Base-by-base conservation (phyloP, 2,113 vertebrate genomes). In the Capreolus pygargus region DNA sequence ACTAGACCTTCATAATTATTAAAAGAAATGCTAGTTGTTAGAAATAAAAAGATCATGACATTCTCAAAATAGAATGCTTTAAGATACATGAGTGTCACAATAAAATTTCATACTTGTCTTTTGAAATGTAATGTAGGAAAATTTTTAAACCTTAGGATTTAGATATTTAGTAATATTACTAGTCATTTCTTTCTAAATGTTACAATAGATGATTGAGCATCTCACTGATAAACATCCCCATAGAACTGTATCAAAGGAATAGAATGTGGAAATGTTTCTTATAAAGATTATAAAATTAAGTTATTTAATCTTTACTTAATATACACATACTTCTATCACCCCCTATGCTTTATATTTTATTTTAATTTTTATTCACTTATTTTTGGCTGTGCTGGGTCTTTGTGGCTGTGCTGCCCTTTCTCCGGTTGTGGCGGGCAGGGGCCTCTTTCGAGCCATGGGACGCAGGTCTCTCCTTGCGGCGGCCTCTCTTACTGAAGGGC, bases 31-130 rank as follows among this genome's bases (percentile, higher is more conserved):
- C 33, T 6, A 3, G 8, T 64, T 82, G 55, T 94, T 92, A 89
- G 47, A 88, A 93, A 95, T 70, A 50, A 92, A 85, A 96, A 67
- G 6, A 70, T 82, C 54, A 84, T 92, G 25, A 92, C 78, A 84
- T 79, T 86, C 79, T 70, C 81, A 90, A 95, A 95, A 91, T 50
- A 85, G 28, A 89, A 92, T 36, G 25, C 13, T 87, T 36, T 84
- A 70, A 70, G 57, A 79, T 30, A 78, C 2, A 50, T 58, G 47
- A 96, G 3, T 67, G 52, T 94, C 45, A 86, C 94, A 96, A 84
- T 70, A 92, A 90, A n/a, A 70, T 78, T 94, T 94, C n/a, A 55
- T 50, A 82, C 4, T 82, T 84, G 13, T 92, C 52, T 86, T 94
- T 89, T 76, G 16, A 14, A 91, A 95, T 76, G 28, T 82, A 88